Evolutionary conservation across 2,113 vertebrate genomes (phyloP), one percentile per base, ranked within the genome.

Genomic region (Planiliza haematocheilus): DNA sequence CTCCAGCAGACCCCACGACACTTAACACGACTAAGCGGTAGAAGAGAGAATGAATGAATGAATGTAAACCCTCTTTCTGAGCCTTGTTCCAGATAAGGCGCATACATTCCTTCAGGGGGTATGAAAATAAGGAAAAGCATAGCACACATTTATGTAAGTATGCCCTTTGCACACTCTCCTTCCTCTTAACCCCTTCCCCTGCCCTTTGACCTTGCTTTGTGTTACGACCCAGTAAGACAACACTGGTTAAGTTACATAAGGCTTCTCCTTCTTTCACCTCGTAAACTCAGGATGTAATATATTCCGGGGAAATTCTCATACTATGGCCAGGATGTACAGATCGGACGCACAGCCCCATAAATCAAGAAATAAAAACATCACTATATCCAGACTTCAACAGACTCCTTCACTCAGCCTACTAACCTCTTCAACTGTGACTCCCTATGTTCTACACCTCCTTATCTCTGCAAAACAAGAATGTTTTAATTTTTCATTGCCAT

Each of bases 141-240:
- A 30, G 24, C 49, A 46, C 55, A 60, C 9, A 59, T 17, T 39
- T 7, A 42, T 8, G 51, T 38, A 21, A 30, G 16, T 14, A 70
- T 51, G 45, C 9, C 18, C 13, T 63, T 57, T 60, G 51, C 42
- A 68, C 0, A 67, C 36, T 60, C 52, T 34, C n/a, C 45, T 55
- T 56, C 56, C 64, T 39, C 52, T 36, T 5, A 45, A 70, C 20
- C 38, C 30, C 37, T 9, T 1, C 49, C 14, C 30, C n/a, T 82
- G 61, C 34, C 76, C 52, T 82, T 61, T 82, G 63, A 77, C 81
- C 77, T 70, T 46, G 38, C 63, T 73, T 67, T 70, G n/a, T 70
- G 51, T 50, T 16, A 8, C 0, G 1, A 51, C 49, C 39, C 45
- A 50, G 59, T 79, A 83, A 80, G 53, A 71, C 55, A 86, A 50